Conservation (phyloP, 2,888 invertebrate species). For the Eristalis tenax region DNA sequence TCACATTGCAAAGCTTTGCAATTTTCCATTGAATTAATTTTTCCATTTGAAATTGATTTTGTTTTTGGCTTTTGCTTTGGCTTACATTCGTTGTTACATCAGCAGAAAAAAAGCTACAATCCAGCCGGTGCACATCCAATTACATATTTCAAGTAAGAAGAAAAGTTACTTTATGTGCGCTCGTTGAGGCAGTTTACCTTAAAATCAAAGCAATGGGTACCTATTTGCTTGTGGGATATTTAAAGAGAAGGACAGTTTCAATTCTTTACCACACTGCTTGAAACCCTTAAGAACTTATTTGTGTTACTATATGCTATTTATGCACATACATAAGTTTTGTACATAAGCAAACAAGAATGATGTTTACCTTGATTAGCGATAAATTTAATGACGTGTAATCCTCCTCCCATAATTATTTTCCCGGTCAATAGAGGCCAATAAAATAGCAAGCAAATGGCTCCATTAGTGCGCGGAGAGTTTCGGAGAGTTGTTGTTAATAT, state of each 20-base stretch:
- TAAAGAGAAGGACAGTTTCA: constrained; percentile 28
- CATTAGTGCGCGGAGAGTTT: background rate
- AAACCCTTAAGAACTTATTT: background rate
- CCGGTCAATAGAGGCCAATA: constrained; percentile 50
- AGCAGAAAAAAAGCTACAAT: constrained; percentile 31
- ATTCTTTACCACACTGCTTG: background rate
- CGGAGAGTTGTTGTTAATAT: constrained; percentile 12
- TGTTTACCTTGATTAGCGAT: constrained; percentile 63
- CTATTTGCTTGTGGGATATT: constrained; percentile 1
- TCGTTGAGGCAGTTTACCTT: constrained; percentile 47
- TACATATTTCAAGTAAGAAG: constrained; percentile 33
- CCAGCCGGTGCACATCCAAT: constrained; percentile 47
- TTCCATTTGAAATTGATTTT: constrained; percentile 63
- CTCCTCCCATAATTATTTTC: constrained; percentile 45
- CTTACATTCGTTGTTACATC: constrained; percentile 52
- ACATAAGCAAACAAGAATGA: constrained; percentile 28
- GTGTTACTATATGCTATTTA: too few species aligned
- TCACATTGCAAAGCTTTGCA: constrained; percentile 62
- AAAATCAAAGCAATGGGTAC: background rate
- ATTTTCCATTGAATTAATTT: constrained; percentile 71
- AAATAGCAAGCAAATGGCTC: constrained; percentile 43
- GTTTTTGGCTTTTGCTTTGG: constrained; percentile 55
- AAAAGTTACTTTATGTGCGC: constrained; percentile 46
- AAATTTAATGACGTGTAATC: constrained; percentile 41
- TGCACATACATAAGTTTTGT: too few species aligned